phyloP scores from a whole-genome alignment of 1,140 invertebrate genomes.

The Mesaphorura yosii region DNA sequence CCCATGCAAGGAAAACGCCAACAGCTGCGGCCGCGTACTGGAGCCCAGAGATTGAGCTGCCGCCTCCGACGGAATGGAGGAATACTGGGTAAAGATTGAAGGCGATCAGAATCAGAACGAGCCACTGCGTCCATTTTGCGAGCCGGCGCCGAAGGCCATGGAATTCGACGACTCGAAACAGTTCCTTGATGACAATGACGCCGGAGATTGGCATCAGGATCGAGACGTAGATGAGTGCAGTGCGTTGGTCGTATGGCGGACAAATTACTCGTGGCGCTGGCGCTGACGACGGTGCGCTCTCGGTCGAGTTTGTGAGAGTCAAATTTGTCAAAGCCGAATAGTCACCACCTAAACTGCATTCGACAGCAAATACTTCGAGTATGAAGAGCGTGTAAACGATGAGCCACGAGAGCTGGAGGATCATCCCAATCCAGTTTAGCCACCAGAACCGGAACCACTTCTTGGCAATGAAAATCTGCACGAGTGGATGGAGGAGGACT shows the following conservation, averaged over 20 bases:
- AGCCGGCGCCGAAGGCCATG: constrained; percentile 4
- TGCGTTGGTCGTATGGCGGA: constrained; percentile 3
- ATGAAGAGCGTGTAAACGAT: constrained; percentile 11
- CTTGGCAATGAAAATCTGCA: constrained; percentile 15
- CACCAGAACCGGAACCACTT: constrained; percentile 19
- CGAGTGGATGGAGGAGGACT: constrained; percentile 15
- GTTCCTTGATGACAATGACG: constrained; percentile 11
- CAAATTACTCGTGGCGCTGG: no score
- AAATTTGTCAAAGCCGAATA: neutral
- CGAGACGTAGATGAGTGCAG: neutral
- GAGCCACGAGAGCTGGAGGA: constrained; percentile 7
- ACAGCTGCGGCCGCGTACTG: constrained; percentile 18
- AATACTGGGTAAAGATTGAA: constrained; percentile 11
- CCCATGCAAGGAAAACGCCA: constrained; percentile 18
- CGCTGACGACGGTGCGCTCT: no score
- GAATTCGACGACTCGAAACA: constrained; percentile 13
- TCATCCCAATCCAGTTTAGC: constrained; percentile 1
- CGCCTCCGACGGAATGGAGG: neutral
- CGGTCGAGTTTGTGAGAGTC: neutral
- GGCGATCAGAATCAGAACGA: constrained; percentile 7
- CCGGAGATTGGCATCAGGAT: constrained; percentile 3
- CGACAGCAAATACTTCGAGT: constrained; percentile 12
- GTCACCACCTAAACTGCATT: constrained; percentile 5
- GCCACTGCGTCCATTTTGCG: constrained; percentile 9
- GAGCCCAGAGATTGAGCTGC: neutral